These are phyloP conservation scores for Arvicanthis niloticus DNA, from an alignment of 2,113 vertebrate species.

Conservation along the genomic window DNA sequence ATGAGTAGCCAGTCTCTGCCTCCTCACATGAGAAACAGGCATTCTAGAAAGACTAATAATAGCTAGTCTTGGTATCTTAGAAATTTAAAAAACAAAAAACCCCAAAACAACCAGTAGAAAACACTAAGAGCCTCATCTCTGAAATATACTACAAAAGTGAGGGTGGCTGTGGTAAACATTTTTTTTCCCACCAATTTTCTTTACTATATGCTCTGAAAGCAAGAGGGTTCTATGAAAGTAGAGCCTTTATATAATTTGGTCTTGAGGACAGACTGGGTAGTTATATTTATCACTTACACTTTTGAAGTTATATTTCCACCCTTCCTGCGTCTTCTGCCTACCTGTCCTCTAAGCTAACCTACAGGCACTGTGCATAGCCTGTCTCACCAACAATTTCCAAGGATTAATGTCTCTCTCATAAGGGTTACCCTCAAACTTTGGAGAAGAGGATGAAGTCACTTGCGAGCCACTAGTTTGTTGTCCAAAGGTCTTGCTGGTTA, in stretches of 20 bases:
- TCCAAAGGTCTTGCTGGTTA: constrained; percentile 21
- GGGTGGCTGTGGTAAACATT: not conserved
- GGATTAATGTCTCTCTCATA: constrained; percentile 19
- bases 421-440: not conserved
- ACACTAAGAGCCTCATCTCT: not conserved
- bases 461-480: constrained; percentile 29
- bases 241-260: not conserved
- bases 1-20: not conserved
- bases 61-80: not conserved
- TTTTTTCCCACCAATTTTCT: not conserved
- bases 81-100: not conserved
- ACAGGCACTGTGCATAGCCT: not conserved
- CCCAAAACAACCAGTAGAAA: not conserved
- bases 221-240: not conserved
- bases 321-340: constrained; percentile 1
- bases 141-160: constrained; percentile 18
- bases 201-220: not conserved
- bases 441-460: constrained; percentile 41
- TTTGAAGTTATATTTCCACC: constrained; percentile 36
- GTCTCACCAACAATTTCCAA: constrained; percentile 24
- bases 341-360: not conserved
- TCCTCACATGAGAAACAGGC: not conserved
- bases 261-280: not conserved
- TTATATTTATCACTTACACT: not conserved
- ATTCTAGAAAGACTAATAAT: constrained; percentile 14